Evolutionary conservation across 2,888 invertebrate genomes (phyloP), one percentile per base, ranked within the genome.

Genomic region (Pemphredon lugubris): DNA sequence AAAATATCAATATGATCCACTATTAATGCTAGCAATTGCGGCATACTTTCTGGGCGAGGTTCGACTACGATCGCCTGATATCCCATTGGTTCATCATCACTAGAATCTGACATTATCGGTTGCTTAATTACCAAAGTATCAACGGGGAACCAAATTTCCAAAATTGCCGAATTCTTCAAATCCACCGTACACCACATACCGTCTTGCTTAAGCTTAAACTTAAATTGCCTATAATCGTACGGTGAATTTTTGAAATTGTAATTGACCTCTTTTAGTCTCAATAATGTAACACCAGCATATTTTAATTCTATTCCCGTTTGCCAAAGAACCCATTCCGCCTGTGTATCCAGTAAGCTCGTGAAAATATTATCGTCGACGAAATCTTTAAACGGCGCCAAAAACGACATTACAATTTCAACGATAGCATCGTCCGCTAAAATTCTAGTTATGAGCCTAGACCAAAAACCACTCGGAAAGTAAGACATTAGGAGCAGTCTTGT

Each of bases 391-490:
- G 94, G 91, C 6, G 92, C 91, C 84, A 97, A 95, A 77, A 95
- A 94, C 0, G 93, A 92, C 76, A 95, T 91, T 0, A 96, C 94
- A 9, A 96, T 95, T 72, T 95, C 95, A 0, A 95, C 93, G 14
- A 97, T 94, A 30, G 95, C 93, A 77, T 96, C 94, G 87, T 98
- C 98, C 0, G 97, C 97, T 61, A 98, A 91, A 69, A 98, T 93
- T n/a, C 98, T 91, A 0, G 98, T 96, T 72, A 97, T 95, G 18
- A 99, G 92, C 0, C 99, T 92, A 0, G 98, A 96, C 98, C 99
- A 99, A 91, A 99, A 99, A 0, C 99, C 99, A 75, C 97, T 96
- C 0, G 99, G 99, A 87, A 99, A 97, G 91, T 99, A 99, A 0
- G 98, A 97, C 94, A 99, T 95, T 7, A 99, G 92, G 11, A 99